Percentiles rank a stretch among this genome's conserved stretches.
Conservation (phyloP, 64 coral and sea anemone species). For the Pocillopora verrucosa region DNA sequence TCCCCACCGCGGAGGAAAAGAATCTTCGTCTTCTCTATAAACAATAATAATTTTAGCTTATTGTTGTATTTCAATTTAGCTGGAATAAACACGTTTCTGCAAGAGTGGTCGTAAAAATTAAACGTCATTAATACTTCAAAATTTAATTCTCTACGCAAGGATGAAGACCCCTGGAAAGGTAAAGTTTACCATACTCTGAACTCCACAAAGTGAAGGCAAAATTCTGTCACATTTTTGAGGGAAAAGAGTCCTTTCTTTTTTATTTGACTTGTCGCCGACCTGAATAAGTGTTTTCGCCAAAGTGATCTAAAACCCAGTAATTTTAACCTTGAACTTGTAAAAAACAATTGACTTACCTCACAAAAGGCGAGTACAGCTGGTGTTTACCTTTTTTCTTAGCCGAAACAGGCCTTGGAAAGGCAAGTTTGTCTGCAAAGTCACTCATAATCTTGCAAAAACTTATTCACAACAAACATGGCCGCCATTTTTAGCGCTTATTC, state of each 20-base stretch:
- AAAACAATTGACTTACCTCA: slow-evolving; percentile 63
- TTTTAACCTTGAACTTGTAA: background rate
- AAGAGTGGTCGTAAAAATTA: background rate
- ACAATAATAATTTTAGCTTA: background rate
- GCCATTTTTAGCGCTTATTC: slow-evolving; percentile 71
- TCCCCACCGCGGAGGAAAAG: background rate
- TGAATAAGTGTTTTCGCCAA: too few relatives aligned
- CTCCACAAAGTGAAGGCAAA: background rate
- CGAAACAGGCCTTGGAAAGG: slow-evolving; percentile 49
- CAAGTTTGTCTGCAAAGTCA: slow-evolving; percentile 65
- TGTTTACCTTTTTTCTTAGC: slow-evolving; percentile 56
- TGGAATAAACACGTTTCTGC: slow-evolving; percentile 6
- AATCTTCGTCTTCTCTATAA: background rate
- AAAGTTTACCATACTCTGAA: background rate
- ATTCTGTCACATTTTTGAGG: background rate
- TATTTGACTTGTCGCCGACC: background rate
- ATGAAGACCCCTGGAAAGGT: background rate
- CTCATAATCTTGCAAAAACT: slow-evolving; percentile 39
- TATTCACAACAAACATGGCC: slow-evolving; percentile 59
- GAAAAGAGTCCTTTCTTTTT: background rate
- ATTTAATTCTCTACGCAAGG: background rate
- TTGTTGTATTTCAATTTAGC: background rate
- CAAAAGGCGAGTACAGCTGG: slow-evolving; percentile 62
- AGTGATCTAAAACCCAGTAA: too few relatives aligned
- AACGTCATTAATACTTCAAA: background rate